These are phyloP conservation scores for Aradophagus sp. DNA, from an alignment of 1,140 invertebrate genomes.

Conservation along the genomic window DNA sequence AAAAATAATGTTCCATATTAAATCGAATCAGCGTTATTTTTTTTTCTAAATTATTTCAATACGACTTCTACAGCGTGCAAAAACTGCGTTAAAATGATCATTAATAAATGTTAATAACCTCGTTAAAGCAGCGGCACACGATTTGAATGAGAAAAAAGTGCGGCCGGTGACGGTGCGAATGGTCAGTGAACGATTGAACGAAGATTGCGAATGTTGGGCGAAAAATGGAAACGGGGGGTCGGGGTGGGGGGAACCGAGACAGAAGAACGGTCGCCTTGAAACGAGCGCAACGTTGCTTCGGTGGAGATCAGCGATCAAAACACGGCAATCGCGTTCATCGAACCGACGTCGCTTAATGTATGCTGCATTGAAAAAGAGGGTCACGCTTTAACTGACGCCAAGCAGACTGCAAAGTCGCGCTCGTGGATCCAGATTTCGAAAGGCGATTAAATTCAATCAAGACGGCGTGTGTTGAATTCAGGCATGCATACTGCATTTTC, in stretches of 20 bases:
- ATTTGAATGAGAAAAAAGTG: neutral
- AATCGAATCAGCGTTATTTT: no score
- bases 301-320: slow-evolving; percentile 46
- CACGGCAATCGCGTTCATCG: slow-evolving; percentile 53
- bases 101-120: no score
- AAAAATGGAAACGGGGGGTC: slow-evolving; percentile 5
- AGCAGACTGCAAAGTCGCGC: slow-evolving; percentile 50
- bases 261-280: slow-evolving; percentile 35
- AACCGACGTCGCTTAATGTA: slow-evolving; percentile 54
- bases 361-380: slow-evolving; percentile 54
- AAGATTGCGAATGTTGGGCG: slow-evolving; percentile 12
- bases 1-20: no score
- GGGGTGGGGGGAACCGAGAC: no score
- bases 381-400: slow-evolving; percentile 55
- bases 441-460: slow-evolving; percentile 57
- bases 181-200: slow-evolving; percentile 5
- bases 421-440: slow-evolving; percentile 60
- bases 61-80: no score
- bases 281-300: slow-evolving; percentile 46
- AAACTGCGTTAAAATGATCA: no score
- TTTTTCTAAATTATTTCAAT: no score
- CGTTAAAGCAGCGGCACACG: no score
- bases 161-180: neutral
- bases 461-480: slow-evolving; percentile 43
- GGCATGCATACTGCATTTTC: slow-evolving; percentile 48